Conservation (phyloP, 53 echinoderm and acorn worm species). For the Mesocentrotus franciscanus region DNA sequence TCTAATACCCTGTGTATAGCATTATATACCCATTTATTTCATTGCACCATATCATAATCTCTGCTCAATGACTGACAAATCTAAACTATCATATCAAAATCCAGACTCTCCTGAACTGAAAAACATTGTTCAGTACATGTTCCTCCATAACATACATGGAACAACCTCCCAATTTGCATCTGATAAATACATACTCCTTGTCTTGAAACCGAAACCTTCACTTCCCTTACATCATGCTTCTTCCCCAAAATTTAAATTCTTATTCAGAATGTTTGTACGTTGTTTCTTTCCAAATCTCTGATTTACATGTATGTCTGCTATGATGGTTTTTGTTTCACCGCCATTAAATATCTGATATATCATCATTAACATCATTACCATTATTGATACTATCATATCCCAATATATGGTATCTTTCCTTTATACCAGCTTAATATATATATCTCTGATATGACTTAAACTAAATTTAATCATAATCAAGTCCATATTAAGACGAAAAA, state of each 20-base stretch:
- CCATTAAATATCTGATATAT: too few species aligned
- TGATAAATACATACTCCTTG: not conserved
- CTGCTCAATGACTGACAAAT: not conserved
- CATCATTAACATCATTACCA: too few species aligned
- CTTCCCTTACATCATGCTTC: not conserved
- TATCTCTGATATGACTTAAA: not conserved
- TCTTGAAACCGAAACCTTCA: not conserved
- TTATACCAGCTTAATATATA: not conserved
- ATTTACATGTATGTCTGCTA: too few species aligned
- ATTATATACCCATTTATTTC: not conserved
- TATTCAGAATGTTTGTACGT: too few species aligned
- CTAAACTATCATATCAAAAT: not conserved
- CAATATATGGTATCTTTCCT: too few species aligned
- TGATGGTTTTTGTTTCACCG: too few species aligned
- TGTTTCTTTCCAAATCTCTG: too few species aligned
- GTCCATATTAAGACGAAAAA: not conserved
- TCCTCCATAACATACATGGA: not conserved
- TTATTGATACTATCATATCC: too few species aligned
- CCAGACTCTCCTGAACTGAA: not conserved
- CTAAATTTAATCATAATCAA: not conserved
- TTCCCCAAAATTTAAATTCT: too few species aligned
- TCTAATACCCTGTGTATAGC: not conserved
- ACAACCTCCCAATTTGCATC: not conserved
- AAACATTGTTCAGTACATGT: not conserved
- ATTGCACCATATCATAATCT: not conserved